Base-by-base conservation (phyloP, 2,888 invertebrate species). In the Hypsopygia costalis region DNA sequence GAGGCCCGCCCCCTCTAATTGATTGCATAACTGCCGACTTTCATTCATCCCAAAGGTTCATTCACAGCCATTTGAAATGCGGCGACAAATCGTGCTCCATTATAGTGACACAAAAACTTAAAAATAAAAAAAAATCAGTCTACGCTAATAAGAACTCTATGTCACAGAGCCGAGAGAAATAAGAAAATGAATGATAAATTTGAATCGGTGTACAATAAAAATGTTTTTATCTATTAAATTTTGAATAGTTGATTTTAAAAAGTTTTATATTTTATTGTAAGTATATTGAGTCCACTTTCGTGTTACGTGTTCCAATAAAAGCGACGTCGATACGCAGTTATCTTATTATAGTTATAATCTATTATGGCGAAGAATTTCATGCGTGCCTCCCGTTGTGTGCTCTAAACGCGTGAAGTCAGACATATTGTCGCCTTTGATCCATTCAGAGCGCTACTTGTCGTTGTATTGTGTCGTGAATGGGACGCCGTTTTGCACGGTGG, bases 11-110 rank as follows among this genome's bases (percentile, higher is more conserved):
- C 71, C 46, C 74, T 70, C 70, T 82, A 83, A 82, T 81, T 77
- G 80, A 82, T 86, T 86, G 85, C 83, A 75, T 81, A 81, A 86
- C 79, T 73, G 72, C 72, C 71, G 70, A 67, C 63, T 60, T 58
- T 53, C 55, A 58, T 60, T 38, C 38, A 33, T 27, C 12, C 39
- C 27, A 39, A 34, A 39, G 11, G n/a, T 34, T 43, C 41, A 44
- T 48, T 45, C 45, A 45, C 28, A 21, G 27, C n/a, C 62, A 63
- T 81, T 80, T 74, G 79, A 78, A 73, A 76, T 73, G 72, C 74
- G 75, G 81, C 81, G 81, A 81, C 82, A 83, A 85, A 85, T 82
- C 77, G 73, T 8, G 28, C 12, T 12, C 32, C 28, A 11, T 38
- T 38, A 32, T 38, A 12, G 22, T 27, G n/a, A 16, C 16, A 16